Conservation (phyloP, 2,797 vertebrate species). For the Ibycter americanus region DNA sequence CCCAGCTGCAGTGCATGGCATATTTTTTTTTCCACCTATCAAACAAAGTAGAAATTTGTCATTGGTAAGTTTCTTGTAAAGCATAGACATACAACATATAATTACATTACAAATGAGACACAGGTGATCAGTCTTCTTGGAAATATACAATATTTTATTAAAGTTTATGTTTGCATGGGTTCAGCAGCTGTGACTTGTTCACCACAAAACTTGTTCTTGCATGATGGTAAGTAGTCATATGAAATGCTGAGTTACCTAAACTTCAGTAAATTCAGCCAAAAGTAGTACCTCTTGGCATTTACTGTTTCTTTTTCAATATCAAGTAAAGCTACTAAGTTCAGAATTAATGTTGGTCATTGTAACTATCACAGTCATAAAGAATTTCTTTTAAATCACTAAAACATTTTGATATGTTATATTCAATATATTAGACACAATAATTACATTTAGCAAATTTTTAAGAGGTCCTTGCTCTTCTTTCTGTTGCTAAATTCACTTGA, state of each 20-base stretch:
- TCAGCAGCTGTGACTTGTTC: background rate
- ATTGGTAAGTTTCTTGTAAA: background rate
- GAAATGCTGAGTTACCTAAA: background rate
- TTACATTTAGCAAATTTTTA: background rate
- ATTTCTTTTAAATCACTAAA: background rate
- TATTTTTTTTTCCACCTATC: background rate
- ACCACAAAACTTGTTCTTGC: background rate
- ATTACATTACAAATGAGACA: background rate
- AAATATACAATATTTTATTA: background rate
- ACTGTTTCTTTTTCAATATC: background rate
- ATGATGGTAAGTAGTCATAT: background rate
- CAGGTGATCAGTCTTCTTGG: background rate
- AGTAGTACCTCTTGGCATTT: background rate
- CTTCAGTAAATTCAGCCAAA: background rate
- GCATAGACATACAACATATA: background rate
- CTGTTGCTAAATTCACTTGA: background rate
- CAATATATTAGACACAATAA: background rate
- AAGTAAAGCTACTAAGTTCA: background rate
- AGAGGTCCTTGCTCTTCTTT: background rate
- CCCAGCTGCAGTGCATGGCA: rapidly evolving
- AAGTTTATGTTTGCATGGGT: background rate
- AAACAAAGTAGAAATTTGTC: background rate
- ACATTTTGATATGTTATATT: background rate
- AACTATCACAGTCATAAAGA: background rate
- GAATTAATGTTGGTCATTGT: background rate